Percentiles rank a stretch among this genome's conserved stretches.
phyloP scores from a whole-genome alignment of 2,113 vertebrate genomes.

The Fregata magnificens region DNA sequence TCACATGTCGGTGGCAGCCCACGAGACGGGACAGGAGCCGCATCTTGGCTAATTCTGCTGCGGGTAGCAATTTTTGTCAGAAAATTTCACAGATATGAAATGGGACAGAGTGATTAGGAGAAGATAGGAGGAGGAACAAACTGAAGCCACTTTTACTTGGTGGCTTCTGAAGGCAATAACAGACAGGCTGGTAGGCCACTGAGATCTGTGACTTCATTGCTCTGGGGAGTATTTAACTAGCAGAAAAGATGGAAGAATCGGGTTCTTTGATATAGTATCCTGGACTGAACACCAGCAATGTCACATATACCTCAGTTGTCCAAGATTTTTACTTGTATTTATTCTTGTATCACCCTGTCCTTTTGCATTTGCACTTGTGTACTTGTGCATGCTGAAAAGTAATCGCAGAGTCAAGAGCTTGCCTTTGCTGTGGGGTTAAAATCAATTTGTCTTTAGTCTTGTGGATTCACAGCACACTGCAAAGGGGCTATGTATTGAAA shows the following conservation, averaged over 20 bases:
- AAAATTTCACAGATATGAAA: neutral
- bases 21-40: neutral
- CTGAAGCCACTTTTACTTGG: neutral
- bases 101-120: neutral
- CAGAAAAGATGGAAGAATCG: neutral
- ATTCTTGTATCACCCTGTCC: neutral
- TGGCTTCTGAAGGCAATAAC: neutral
- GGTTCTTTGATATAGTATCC: neutral
- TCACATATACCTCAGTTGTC: too few species aligned
- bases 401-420: neutral
- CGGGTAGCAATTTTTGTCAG: neutral
- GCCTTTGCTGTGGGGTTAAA: neutral
- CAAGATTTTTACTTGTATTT: neutral
- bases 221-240: neutral
- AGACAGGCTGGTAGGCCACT: neutral
- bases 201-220: neutral
- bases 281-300: neutral
- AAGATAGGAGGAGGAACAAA: neutral
- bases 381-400: neutral
- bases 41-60: neutral
- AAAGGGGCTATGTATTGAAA: neutral
- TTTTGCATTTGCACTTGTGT: neutral
- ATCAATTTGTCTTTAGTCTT: neutral
- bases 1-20: fast-evolving
- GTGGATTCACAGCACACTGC: neutral